Evolutionary conservation across 2,113 vertebrate species (phyloP).

Genomic region (Lipotes vexillifer): DNA sequence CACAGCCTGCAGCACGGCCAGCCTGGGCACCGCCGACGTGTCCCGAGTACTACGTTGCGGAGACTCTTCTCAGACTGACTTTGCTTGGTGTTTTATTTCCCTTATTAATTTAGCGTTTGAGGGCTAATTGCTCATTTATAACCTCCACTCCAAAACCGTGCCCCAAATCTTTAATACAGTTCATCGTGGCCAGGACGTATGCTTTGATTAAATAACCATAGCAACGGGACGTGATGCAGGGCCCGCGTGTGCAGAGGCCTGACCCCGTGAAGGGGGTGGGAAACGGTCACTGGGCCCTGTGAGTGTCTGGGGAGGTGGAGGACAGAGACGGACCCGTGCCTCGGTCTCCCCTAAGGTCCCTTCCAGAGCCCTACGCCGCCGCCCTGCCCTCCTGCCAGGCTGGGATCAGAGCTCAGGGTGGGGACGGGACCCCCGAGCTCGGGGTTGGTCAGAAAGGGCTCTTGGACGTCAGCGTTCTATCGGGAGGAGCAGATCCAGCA

Average conservation of each 20-base stretch:
- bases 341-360: accelerated
- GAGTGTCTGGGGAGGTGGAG: background rate
- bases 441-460: background rate
- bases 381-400: background rate
- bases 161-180: background rate
- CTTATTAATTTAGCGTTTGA: background rate
- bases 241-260: accelerated
- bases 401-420: background rate
- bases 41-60: accelerated
- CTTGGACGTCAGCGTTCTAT: background rate
- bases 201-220: accelerated
- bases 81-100: background rate
- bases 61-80: background rate
- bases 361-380: accelerated
- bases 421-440: too few species aligned
- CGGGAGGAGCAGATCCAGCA: background rate
- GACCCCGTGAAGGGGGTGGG: accelerated
- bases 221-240: accelerated
- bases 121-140: background rate
- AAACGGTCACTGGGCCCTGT: accelerated
- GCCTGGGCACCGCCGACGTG: accelerated
- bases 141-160: background rate
- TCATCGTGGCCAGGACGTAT: accelerated
- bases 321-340: accelerated
- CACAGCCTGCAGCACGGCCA: accelerated